Percentiles rank a stretch among this genome's conserved stretches.
Conservation (phyloP, 1,140 invertebrate species). For the Pogonomyrmex californicus region DNA sequence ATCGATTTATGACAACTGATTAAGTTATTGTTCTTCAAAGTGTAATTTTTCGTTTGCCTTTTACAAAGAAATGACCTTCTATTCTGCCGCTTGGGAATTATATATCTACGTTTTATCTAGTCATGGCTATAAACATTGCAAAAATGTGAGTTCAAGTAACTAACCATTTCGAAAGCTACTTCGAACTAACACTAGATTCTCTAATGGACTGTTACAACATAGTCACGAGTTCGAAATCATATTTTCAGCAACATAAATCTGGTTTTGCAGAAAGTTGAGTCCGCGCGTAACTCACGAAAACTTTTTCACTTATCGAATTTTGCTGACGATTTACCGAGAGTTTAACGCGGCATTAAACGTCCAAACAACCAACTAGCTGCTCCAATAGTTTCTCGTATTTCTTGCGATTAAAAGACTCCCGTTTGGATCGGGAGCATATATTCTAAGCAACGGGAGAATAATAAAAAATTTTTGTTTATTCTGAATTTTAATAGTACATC, state of each 20-base stretch:
- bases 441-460: background rate
- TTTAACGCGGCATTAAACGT: slow-evolving; percentile 47
- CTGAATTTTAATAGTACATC: background rate
- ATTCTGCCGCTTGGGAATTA: background rate
- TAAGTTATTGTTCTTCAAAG: background rate
- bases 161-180: slow-evolving; percentile 13
- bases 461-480: background rate
- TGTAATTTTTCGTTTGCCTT: background rate
- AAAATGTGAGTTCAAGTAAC: slow-evolving; percentile 26
- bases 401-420: slow-evolving; percentile 48
- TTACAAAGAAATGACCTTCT: background rate
- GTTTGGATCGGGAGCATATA: background rate
- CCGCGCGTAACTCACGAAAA: slow-evolving; percentile 55
- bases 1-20: background rate
- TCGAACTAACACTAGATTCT: slow-evolving; percentile 40
- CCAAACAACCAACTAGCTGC: slow-evolving; percentile 17
- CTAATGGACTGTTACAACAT: slow-evolving; percentile 57
- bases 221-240: slow-evolving; percentile 54
- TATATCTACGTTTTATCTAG: background rate
- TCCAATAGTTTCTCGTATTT: slow-evolving; percentile 39
- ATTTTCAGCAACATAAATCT: slow-evolving; percentile 62
- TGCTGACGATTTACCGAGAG: slow-evolving; percentile 48
- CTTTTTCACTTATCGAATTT: slow-evolving; percentile 64
- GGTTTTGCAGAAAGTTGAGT: slow-evolving; percentile 47
- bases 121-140: slow-evolving; percentile 1